Conservation (phyloP, 2,888 invertebrate genomes). For the Volucella inanis region DNA sequence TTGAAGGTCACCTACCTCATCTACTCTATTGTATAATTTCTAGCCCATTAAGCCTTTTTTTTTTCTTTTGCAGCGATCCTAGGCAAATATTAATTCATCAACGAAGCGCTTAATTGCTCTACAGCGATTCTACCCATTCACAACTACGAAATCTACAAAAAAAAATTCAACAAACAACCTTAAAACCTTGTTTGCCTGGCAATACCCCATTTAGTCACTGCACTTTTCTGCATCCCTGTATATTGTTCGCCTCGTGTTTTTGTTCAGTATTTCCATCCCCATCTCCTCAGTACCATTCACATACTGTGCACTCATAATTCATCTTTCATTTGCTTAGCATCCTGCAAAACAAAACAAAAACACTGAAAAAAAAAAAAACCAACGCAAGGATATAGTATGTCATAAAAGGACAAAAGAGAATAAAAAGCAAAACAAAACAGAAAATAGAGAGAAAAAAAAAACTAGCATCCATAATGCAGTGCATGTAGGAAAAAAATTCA, state of each 20-base stretch:
- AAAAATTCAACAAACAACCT: neutral
- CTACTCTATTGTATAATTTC: no score
- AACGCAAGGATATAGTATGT: neutral
- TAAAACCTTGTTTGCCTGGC: constrained; percentile 12
- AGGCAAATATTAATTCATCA: no score
- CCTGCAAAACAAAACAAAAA: neutral
- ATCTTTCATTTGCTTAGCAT: neutral
- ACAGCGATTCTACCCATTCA: no score
- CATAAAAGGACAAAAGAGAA: constrained; percentile 7
- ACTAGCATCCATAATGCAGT: constrained; percentile 12
- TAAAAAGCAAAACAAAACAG: constrained; percentile 4
- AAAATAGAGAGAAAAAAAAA: neutral
- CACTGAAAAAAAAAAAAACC: neutral
- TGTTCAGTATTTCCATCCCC: neutral
- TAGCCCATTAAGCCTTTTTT: no score
- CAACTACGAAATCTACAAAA: no score
- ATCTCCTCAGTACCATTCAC: neutral
- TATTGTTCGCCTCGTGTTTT: constrained; percentile 16
- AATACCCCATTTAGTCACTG: constrained; percentile 17
- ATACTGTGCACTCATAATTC: neutral
- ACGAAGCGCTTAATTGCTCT: no score
- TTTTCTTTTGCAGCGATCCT: no score
- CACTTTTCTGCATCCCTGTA: constrained; percentile 6
- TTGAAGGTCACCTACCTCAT: no score
- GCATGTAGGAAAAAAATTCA: constrained; percentile 53